Conservation (phyloP, 2,113 vertebrate species). For the Balaeniceps rex region DNA sequence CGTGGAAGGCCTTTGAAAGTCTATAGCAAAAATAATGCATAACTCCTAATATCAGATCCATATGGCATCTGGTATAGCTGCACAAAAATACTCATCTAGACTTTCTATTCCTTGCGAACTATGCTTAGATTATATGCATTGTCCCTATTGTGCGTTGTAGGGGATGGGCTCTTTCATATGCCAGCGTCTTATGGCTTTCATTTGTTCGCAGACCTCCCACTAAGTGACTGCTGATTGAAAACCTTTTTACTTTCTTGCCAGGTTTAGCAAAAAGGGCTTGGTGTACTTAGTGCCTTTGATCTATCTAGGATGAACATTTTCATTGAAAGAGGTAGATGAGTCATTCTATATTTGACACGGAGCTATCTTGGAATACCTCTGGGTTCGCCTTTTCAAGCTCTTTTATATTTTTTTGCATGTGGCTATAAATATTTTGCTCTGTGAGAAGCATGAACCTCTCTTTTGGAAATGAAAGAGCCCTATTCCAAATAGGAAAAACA, state of each 20-base stretch:
- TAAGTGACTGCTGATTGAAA: constrained; percentile 56
- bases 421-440: constrained; percentile 52
- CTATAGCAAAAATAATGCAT: not conserved
- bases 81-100: not conserved
- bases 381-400: constrained; percentile 37
- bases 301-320: constrained; percentile 53
- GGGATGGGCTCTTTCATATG: constrained; percentile 22
- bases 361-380: constrained; percentile 45
- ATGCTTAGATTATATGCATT: not conserved
- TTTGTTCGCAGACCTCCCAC: constrained; percentile 66
- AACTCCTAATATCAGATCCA: not conserved
- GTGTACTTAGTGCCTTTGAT: constrained; percentile 60
- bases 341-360: not conserved
- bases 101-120: not conserved
- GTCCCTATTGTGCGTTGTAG: constrained; percentile 49
- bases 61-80: not conserved
- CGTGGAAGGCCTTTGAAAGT: not conserved
- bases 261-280: constrained; percentile 52
- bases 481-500: constrained; percentile 70
- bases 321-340: constrained; percentile 51
- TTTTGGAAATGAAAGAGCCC: constrained; percentile 50
- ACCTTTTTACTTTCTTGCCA: constrained; percentile 60
- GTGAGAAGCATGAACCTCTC: not conserved
- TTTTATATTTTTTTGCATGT: not conserved
- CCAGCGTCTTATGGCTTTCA: constrained; percentile 49